phyloP scores from a whole-genome alignment of 1,140 invertebrate genomes.

The Drosophila teissieri region DNA sequence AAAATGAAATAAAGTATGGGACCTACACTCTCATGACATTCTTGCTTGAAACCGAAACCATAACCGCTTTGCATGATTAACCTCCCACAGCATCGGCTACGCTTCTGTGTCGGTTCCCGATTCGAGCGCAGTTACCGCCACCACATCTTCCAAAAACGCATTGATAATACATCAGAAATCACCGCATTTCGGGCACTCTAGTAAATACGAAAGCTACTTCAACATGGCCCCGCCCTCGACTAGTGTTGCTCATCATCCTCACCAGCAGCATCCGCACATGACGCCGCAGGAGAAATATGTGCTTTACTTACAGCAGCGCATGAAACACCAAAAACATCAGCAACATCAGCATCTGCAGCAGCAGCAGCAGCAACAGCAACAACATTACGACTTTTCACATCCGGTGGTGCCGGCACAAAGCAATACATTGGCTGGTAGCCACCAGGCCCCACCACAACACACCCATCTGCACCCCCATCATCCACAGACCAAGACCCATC shows the following conservation, averaged over 20 bases:
- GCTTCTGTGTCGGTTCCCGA: slow-evolving; percentile 27
- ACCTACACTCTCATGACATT: not conserved
- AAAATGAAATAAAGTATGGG: not conserved
- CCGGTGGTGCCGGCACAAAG: slow-evolving; percentile 58
- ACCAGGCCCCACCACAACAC: slow-evolving; percentile 39
- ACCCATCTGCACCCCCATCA: slow-evolving; percentile 45
- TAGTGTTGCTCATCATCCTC: slow-evolving; percentile 4
- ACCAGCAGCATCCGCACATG: slow-evolving; percentile 50
- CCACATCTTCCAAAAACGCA: slow-evolving; percentile 58
- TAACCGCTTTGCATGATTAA: slow-evolving; percentile 53
- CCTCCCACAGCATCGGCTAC: slow-evolving; percentile 53
- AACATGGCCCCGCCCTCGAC: slow-evolving; percentile 59
- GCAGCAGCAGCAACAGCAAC: slow-evolving; percentile 63
- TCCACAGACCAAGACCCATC: slow-evolving; percentile 31
- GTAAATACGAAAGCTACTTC: slow-evolving; percentile 73
- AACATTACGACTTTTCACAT: slow-evolving; percentile 49
- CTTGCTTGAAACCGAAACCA: slow-evolving; percentile 27
- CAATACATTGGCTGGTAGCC: slow-evolving; percentile 64
- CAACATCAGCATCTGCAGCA: slow-evolving; percentile 64
- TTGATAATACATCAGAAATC: slow-evolving; percentile 66
- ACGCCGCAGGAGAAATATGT: slow-evolving; percentile 84
- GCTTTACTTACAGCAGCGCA: slow-evolving; percentile 80
- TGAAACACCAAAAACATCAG: slow-evolving; percentile 73
- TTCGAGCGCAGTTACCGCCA: slow-evolving; percentile 28
- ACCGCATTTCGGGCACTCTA: slow-evolving; percentile 54